Evolutionary conservation across 2,888 invertebrate genomes (phyloP), one percentile per base, ranked within the genome.

Genomic region (Parnassius smintheus): DNA sequence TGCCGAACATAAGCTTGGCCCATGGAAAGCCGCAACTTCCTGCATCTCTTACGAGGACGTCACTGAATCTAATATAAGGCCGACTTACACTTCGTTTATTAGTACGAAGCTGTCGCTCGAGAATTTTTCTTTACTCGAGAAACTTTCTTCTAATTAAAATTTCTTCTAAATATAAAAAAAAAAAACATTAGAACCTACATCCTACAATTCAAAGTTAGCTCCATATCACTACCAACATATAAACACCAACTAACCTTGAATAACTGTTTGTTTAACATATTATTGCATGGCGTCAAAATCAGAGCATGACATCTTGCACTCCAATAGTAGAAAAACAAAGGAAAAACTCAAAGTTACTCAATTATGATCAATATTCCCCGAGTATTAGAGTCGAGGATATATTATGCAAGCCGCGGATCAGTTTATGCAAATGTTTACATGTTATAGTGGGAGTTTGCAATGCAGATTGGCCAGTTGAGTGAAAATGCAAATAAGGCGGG

Each of bases 401-500:
- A 41, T 44, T n/a, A 49, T 10, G 13, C 51, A 62, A 59, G 70
- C 60, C 61, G 66, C 51, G 66, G 69, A 66, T 61, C 18, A 35
- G 64, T 59, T 46, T 74, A 74, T 73, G 78, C 63, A 54, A 68
- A 75, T 78, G 80, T 79, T 80, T 77, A 80, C 82, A 82, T 79
- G 77, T 74, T 77, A 75, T 76, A 74, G 75, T 70, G 75, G 71
- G 77, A 80, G 87, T 86, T 87, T 86, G 87, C 87, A 87, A 78
- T 87, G 83, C 84, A 87, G 85, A 87, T 87, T 86, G 87, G 80
- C 75, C 79, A 75, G 83, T 82, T 81, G 79, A 81, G 82, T 82
- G 85, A 81, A 86, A 85, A 87, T 87, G 86, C 83, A 84, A 87
- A 88, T 86, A 81, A 75, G 68, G 66, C 66, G 61, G 68, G 66